These are phyloP conservation scores for Clytia hemisphaerica DNA, from an alignment of 30 jellyfish, hydroid and myxozoan species.

Conservation along the genomic window DNA sequence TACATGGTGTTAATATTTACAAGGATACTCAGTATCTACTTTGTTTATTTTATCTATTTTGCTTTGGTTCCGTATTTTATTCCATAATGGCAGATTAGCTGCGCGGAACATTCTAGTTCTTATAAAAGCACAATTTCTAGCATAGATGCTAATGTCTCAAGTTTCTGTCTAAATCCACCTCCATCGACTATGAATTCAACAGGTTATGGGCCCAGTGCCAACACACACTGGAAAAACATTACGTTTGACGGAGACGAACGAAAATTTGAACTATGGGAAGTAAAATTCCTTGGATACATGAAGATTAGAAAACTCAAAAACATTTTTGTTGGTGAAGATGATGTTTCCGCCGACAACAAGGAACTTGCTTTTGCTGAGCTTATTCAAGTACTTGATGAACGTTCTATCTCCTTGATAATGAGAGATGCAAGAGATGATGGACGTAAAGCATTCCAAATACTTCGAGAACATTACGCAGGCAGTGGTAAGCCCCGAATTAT, in stretches of 20 bases:
- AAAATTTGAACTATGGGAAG: conserved; percentile 44
- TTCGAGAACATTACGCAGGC: conserved; percentile 39
- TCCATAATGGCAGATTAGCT: no score
- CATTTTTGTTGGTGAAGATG: conserved; percentile 32
- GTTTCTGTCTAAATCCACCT: no score
- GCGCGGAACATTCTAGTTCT: no score
- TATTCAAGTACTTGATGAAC: conserved; percentile 50
- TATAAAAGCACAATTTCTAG: no score
- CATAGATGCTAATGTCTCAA: no score
- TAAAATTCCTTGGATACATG: conserved; percentile 32
- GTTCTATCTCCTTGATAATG: conserved; percentile 27
- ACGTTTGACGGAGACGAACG: conserved; percentile 45
- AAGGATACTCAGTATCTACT: no score
- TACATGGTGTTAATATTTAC: no score
- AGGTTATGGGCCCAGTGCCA: conserved; percentile 58
- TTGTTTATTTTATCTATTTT: no score
- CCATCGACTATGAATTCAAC: conserved; percentile 23
- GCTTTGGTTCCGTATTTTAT: no score
- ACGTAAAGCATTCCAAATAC: conserved; percentile 26
- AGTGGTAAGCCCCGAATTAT: conserved; percentile 41
- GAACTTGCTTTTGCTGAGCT: conserved; percentile 42
- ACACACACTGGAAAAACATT: no score
- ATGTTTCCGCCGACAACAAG: conserved; percentile 32
- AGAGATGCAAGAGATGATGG: conserved; percentile 54
- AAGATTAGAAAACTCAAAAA: conserved; percentile 25